A percentile compares a stretch with the other conserved stretches of the same genome.
phyloP scores from a whole-genome alignment of 1,140 invertebrate genomes.

The Diplogasteroides magnus region DNA sequence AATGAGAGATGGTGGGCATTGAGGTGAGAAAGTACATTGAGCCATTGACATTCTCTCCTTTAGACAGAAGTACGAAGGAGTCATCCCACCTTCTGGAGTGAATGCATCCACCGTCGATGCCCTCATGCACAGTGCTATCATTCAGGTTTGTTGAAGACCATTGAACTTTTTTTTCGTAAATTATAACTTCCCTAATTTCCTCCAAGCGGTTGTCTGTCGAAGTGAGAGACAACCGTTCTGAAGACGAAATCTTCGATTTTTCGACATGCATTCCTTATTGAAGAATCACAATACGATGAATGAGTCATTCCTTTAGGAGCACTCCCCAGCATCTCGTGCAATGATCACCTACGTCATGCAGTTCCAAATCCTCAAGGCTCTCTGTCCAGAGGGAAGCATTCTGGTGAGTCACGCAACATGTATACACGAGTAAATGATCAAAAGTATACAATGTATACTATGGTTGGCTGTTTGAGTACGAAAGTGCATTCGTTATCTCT shows the following conservation, averaged over 20 bases:
- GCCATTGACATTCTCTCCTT: not conserved
- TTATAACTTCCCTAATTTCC: no score
- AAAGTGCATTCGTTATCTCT: no score
- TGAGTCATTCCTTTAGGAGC: constrained; percentile 9
- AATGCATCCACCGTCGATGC: constrained; percentile 29
- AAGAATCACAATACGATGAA: no score
- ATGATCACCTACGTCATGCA: constrained; percentile 34
- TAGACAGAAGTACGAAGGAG: constrained; percentile 22
- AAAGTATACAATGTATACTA: no score
- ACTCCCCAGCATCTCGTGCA: constrained; percentile 31
- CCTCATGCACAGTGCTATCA: constrained; percentile 22
- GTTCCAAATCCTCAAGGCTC: constrained; percentile 35
- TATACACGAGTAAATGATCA: no score
- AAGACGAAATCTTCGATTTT: no score
- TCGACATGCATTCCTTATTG: no score
- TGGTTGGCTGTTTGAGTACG: no score
- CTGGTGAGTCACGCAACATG: constrained; percentile 18
- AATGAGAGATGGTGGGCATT: constrained; percentile 37
- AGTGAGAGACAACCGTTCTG: no score
- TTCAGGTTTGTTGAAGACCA: no score
- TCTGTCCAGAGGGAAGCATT: constrained; percentile 29
- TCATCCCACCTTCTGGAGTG: constrained; percentile 22
- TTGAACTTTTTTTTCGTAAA: no score
- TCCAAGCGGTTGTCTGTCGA: no score
- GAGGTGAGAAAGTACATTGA: constrained; percentile 5